Evolutionary conservation across 2,888 invertebrate species (phyloP), one percentile per base, ranked within the genome.

Genomic region (Limnephilus marmoratus): DNA sequence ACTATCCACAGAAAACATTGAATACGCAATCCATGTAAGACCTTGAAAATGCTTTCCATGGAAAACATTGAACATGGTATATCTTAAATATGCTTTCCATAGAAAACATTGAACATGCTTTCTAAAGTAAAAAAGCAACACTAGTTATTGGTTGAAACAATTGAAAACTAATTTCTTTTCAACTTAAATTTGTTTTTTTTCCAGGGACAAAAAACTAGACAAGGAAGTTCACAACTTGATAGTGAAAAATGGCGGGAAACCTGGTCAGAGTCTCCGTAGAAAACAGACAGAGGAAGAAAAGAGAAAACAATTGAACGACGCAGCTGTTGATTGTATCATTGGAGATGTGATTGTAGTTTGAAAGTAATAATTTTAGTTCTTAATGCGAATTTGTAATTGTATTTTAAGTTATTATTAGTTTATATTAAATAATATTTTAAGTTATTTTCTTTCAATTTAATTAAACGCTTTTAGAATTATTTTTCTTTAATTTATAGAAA

Each of bases 191-290:
- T 45, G 12, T 49, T 49, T 81, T 53, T 34, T 88, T 92, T 92
- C 86, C 91, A 92, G 92, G 15, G 92, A 92, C 80, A 90, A 81
- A 29, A 81, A 80, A 83, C 87, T 90, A 4, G 92, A 91, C 7
- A 91, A 90, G 45, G 90, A 92, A 29, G 90, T 92, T 5, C 87
- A 91, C 80, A 83, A 53, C 5, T 82, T 92, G 31, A 92, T 92
- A 24, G 90, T 89, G 11, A 90, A 91, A 81, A 82, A 80, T 31
- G 92, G 92, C 7, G 91, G 91, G 11, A 91, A 91, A 83, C 83
- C 88, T 29, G 34, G 80, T 2, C 68, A 13, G 9, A 87, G 86
- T 18, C 68, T 53, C 37, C 24, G 53, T 31, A 31, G 68, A 34
- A 45, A n/a, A 7, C 88, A 85, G 31, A 85, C 90, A 4, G 80